Percentiles rank a stretch among this genome's conserved stretches.
Conservation (phyloP, 2,888 invertebrate genomes). For the Yponomeuta cagnagella region DNA sequence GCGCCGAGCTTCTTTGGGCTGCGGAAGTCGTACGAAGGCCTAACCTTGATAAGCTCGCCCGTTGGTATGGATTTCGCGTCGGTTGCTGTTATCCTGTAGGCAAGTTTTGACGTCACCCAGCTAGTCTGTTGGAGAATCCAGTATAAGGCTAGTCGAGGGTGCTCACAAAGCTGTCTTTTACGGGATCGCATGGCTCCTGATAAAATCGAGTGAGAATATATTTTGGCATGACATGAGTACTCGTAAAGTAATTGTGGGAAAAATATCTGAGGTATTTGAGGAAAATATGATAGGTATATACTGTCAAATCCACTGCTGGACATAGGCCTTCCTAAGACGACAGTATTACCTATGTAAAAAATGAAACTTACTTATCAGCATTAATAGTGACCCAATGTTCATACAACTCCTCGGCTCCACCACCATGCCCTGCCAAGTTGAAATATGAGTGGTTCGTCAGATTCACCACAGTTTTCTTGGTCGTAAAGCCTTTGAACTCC, state of each 20-base stretch:
- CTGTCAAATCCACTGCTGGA: not conserved
- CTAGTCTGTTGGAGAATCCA: not conserved
- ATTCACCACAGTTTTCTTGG: slow-evolving; percentile 89
- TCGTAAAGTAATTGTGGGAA: too few species aligned
- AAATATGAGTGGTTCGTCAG: slow-evolving; percentile 96
- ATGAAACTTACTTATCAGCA: slow-evolving; percentile 78
- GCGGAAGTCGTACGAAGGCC: slow-evolving; percentile 84
- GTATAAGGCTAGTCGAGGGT: too few species aligned
- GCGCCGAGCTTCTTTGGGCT: slow-evolving; percentile 77
- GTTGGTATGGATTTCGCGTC: slow-evolving; percentile 55
- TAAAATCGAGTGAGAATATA: too few species aligned
- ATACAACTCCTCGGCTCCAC: slow-evolving; percentile 79
- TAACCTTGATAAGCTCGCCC: slow-evolving; percentile 67
- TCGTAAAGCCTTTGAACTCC: slow-evolving; percentile 81
- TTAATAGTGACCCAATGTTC: slow-evolving; percentile 82
- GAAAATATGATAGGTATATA: too few species aligned
- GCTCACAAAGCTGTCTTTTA: too few species aligned
- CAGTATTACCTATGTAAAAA: not conserved
- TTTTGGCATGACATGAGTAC: not conserved
- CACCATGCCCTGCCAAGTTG: slow-evolving; percentile 90
- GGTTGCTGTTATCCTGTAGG: slow-evolving; percentile 55
- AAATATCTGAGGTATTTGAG: too few species aligned
- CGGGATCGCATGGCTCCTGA: too few species aligned
- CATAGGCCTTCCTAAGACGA: too few species aligned
- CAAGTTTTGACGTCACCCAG: not conserved